These are phyloP conservation scores for Gobiocypris rarus DNA, from an alignment of 2,113 vertebrate species.

Conservation along the genomic window DNA sequence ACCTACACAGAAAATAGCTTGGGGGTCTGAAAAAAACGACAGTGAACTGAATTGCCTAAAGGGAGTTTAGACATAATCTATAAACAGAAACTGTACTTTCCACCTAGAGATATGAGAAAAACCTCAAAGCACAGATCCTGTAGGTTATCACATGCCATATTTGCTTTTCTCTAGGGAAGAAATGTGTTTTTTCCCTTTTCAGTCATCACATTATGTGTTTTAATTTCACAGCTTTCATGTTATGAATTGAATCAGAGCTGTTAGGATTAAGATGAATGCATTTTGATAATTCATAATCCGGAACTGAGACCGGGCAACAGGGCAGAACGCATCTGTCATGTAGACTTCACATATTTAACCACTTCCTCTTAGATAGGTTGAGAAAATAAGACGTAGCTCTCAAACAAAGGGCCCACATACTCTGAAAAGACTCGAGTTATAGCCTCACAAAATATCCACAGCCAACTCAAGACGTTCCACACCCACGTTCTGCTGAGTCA, in stretches of 20 bases:
- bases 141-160: slow-evolving; percentile 2
- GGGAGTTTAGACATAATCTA: neutral
- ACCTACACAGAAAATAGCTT: neutral
- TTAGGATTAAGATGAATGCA: slow-evolving; percentile 29
- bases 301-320: slow-evolving; percentile 24
- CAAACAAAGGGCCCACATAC: neutral
- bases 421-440: neutral
- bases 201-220: slow-evolving; percentile 27
- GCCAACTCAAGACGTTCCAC: slow-evolving; percentile 7
- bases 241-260: slow-evolving; percentile 17
- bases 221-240: slow-evolving; percentile 42
- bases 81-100: neutral
- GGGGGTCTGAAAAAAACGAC: neutral
- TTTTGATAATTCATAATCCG: slow-evolving; percentile 34
- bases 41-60: slow-evolving; percentile 3
- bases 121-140: neutral
- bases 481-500: slow-evolving; percentile 22
- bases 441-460: slow-evolving; percentile 17
- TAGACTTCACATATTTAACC: slow-evolving; percentile 16
- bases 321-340: slow-evolving; percentile 26
- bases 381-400: neutral
- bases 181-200: slow-evolving; percentile 1
- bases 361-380: slow-evolving; percentile 41
- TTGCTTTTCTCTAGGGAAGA: slow-evolving; percentile 27
- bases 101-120: neutral